These are phyloP conservation scores for Rhinolophus ferrumequinum DNA, from an alignment of 2,113 vertebrate species.

Conservation along the genomic window DNA sequence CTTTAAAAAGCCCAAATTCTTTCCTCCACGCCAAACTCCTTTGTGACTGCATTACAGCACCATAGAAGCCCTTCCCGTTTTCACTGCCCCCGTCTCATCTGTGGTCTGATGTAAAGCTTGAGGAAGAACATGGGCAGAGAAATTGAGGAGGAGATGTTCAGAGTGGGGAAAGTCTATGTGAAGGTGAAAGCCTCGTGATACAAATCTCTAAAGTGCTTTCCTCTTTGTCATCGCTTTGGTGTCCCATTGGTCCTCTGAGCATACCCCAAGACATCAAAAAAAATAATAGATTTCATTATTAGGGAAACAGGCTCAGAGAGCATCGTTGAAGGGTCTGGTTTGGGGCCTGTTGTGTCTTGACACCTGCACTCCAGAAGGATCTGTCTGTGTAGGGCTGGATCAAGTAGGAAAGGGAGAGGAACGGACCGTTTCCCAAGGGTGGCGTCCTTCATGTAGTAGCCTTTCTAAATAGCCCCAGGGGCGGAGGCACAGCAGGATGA, in stretches of 20 bases:
- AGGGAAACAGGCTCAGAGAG: background rate
- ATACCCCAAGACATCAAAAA: background rate
- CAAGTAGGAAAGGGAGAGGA: background rate
- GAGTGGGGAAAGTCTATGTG: background rate
- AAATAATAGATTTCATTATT: background rate
- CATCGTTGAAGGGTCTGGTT: background rate
- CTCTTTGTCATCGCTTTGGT: background rate
- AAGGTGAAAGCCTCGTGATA: background rate
- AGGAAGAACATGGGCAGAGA: background rate
- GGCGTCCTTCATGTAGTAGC: background rate
- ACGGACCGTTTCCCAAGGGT: background rate
- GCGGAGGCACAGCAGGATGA: background rate
- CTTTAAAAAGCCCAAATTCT: conserved; percentile 4
- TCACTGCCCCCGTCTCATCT: background rate
- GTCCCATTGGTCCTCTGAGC: background rate
- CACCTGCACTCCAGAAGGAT: background rate
- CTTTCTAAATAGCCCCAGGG: background rate
- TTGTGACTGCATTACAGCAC: background rate
- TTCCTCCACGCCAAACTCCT: background rate
- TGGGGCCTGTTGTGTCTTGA: background rate
- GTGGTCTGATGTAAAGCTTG: background rate
- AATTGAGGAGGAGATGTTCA: background rate
- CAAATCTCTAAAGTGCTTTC: background rate
- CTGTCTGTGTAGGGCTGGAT: background rate
- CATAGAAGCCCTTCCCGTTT: background rate